Conservation (phyloP, 2,888 invertebrate genomes). For the Amphipoea lucens region DNA sequence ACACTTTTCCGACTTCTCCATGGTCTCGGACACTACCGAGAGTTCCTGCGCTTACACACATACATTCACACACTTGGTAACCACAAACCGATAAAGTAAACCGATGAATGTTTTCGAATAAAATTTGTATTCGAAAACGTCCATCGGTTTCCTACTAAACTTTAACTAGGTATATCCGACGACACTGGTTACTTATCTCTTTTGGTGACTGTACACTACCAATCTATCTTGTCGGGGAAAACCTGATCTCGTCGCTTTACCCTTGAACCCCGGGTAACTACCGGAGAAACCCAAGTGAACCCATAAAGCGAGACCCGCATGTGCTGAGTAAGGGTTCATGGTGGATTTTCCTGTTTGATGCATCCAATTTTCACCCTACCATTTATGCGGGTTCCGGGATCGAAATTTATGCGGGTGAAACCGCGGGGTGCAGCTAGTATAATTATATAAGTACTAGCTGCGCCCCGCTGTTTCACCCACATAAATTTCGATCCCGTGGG, state of each 20-base stretch:
- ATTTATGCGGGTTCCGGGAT: too few relatives aligned
- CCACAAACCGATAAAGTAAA: background rate
- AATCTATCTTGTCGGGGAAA: background rate
- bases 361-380: background rate
- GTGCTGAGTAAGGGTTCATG: background rate
- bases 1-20: background rate
- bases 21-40: background rate
- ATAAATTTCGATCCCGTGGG: too few relatives aligned
- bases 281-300: background rate
- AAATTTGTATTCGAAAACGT: too few relatives aligned
- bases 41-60: background rate
- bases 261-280: background rate
- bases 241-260: background rate
- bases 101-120: too few relatives aligned
- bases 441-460: too few relatives aligned
- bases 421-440: too few relatives aligned
- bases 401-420: too few relatives aligned
- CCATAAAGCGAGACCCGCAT: background rate
- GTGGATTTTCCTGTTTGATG: conserved; percentile 18
- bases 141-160: too few relatives aligned
- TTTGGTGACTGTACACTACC: background rate
- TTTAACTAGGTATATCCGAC: too few relatives aligned
- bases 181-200: background rate
- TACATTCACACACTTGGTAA: background rate
- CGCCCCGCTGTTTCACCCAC: too few relatives aligned